Evolutionary conservation across 2,888 invertebrate genomes (phyloP).

Genomic region (Odiellus spinosus): DNA sequence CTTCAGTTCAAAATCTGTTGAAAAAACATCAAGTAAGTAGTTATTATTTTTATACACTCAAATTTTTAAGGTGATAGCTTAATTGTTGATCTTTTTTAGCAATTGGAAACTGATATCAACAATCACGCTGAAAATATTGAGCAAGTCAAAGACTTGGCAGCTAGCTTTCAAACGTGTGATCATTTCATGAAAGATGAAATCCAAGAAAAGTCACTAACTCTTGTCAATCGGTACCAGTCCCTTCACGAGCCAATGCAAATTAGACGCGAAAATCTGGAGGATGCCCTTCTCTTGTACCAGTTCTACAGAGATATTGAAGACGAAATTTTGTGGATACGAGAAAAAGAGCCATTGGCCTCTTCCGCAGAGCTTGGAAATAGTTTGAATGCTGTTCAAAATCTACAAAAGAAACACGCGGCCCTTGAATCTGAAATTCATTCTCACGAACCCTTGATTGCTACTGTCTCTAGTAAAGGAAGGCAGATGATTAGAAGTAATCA

Average conservation of each 20-base stretch:
- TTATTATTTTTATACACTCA: not conserved
- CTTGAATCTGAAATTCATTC: slow-evolving; percentile 76
- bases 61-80: not conserved
- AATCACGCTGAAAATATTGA: slow-evolving; percentile 64
- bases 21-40: slow-evolving; percentile 36
- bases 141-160: slow-evolving; percentile 46
- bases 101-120: slow-evolving; percentile 69
- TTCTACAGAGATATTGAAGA: slow-evolving; percentile 84
- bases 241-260: slow-evolving; percentile 81
- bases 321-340: slow-evolving; percentile 75
- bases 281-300: slow-evolving; percentile 69
- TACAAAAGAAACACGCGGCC: slow-evolving; percentile 81
- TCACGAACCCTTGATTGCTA: slow-evolving; percentile 64
- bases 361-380: slow-evolving; percentile 49
- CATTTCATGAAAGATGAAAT: slow-evolving; percentile 86
- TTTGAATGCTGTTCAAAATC: slow-evolving; percentile 60
- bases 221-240: slow-evolving; percentile 53
- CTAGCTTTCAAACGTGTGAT: slow-evolving; percentile 55
- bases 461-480: slow-evolving; percentile 53
- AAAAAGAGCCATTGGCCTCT: slow-evolving; percentile 52
- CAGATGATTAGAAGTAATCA: slow-evolving; percentile 69
- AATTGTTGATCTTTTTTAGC: slow-evolving; percentile 21
- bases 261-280: slow-evolving; percentile 76
- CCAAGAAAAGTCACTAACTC: slow-evolving; percentile 48
- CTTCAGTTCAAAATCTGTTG: slow-evolving; percentile 60